These are phyloP conservation scores for Sturmia bella DNA, from an alignment of 2,888 invertebrate species.

Conservation along the genomic window DNA sequence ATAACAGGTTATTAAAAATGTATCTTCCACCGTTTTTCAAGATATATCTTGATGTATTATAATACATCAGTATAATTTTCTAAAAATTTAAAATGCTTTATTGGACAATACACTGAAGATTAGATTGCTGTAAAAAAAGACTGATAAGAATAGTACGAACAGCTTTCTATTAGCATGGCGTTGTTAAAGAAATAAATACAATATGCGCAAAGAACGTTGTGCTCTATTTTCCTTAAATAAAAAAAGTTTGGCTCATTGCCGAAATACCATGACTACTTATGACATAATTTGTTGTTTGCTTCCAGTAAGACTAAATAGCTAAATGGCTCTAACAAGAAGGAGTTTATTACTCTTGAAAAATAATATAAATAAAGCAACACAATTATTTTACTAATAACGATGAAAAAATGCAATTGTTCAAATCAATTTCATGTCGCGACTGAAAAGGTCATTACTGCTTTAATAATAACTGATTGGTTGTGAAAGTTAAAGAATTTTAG, in stretches of 20 bases:
- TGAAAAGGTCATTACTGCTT: constrained; percentile 24
- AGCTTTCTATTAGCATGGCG: not conserved
- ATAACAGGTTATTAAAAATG: too few relatives aligned
- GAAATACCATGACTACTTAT: constrained; percentile 28
- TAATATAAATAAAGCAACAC: not conserved
- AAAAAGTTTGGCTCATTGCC: constrained; percentile 59
- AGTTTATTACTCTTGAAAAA: not conserved
- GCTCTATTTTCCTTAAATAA: constrained; percentile 9
- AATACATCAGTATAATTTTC: too few relatives aligned
- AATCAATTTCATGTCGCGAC: constrained; percentile 32
- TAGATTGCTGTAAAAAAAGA: too few relatives aligned
- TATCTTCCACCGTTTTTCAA: too few relatives aligned
- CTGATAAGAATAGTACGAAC: not conserved
- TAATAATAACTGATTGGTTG: constrained; percentile 7
- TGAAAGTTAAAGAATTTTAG: constrained; percentile 29
- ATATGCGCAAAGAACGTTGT: not conserved
- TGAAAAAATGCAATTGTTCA: not conserved
- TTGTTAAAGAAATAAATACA: constrained; percentile 1
- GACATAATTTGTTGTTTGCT: constrained; percentile 43
- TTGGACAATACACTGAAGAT: too few relatives aligned
- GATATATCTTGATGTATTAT: too few relatives aligned
- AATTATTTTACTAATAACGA: not conserved
- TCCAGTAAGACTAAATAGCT: constrained; percentile 17
- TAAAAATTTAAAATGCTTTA: too few relatives aligned
- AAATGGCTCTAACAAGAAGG: not conserved